Evolutionary conservation across 2,797 vertebrate species (phyloP), one percentile per base, ranked within the genome.

Genomic region (Muscicapa striata): DNA sequence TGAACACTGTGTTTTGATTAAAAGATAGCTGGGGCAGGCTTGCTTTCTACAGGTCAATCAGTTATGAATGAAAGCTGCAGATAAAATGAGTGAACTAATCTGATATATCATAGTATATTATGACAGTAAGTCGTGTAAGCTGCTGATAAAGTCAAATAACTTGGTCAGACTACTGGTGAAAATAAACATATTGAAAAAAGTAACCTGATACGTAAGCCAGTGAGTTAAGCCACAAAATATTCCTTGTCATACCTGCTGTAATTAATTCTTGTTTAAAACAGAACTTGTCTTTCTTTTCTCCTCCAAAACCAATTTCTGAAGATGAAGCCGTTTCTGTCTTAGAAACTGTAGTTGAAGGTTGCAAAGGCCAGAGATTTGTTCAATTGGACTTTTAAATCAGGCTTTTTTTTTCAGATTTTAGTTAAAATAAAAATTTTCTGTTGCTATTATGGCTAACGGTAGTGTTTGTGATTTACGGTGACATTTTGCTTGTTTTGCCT

Each of bases 31-130:
- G 38, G 38, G 36, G 22, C 34, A 77, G 45, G 51, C 32, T 92
- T 34, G 9, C 64, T 87, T 91, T 80, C 29, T 84, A 3, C 49
- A 49, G 78, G 78, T 79, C 79, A 59, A 21, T 88, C 77, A 62
- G 41, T 90, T 80, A 38, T 29, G 86, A 94, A 85, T 94, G 90
- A 96, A 94, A 95, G 85, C 67, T 91, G 72, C 59, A 86, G 93
- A 83, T 76, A 55, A 91, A 95, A 61, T 69, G 76, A 88, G 63
- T 90, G 61, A 89, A 58, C 43, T 78, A 38, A 75, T 93, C 77
- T 88, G 70, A 63, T 94, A 12, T 11, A 46, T 86, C 6, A 3
- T 69, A 38, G 84, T 69, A 32, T 70, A 23, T 88, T 86, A 40
- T 64, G 93, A 88, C 84, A 89, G 66, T 82, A 94, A 91, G 73